Evolutionary conservation across 2,888 invertebrate genomes (phyloP).

Genomic region (Nudaria mundana): DNA sequence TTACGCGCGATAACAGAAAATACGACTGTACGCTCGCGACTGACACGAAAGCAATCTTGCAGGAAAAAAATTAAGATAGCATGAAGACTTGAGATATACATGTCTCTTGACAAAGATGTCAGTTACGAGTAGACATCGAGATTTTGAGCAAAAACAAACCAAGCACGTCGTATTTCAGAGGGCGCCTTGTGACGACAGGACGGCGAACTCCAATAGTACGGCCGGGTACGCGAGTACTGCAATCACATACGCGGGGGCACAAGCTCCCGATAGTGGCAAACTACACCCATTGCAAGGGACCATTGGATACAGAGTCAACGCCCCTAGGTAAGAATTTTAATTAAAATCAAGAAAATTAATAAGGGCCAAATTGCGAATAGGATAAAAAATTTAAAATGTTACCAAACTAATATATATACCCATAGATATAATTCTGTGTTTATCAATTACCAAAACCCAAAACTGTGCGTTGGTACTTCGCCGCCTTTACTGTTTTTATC

Average conservation of each 20-base stretch:
- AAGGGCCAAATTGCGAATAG: neutral
- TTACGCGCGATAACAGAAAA: conserved; percentile 60
- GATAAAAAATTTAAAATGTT: too few relatives aligned
- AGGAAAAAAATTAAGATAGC: conserved; percentile 27
- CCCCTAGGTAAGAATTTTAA: conserved; percentile 80
- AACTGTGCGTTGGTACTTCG: conserved; percentile 34
- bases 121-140: conserved; percentile 37
- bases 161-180: conserved; percentile 72
- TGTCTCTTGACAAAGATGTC: conserved; percentile 24
- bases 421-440: conserved; percentile 21
- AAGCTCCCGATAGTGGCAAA: conserved; percentile 74
- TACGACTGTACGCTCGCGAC: conserved; percentile 38
- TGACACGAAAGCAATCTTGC: conserved; percentile 47
- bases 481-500: conserved; percentile 65
- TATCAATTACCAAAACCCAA: conserved; percentile 51
- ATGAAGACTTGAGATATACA: conserved; percentile 13
- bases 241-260: conserved; percentile 69
- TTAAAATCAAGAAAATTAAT: neutral
- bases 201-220: conserved; percentile 84
- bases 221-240: conserved; percentile 78
- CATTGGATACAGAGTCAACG: conserved; percentile 82
- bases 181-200: conserved; percentile 88
- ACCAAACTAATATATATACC: neutral
- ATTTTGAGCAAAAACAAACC: conserved; percentile 48
- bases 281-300: conserved; percentile 75